Base-by-base conservation (phyloP, 2,797 vertebrate species). In the Malacoraja senta region DNA sequence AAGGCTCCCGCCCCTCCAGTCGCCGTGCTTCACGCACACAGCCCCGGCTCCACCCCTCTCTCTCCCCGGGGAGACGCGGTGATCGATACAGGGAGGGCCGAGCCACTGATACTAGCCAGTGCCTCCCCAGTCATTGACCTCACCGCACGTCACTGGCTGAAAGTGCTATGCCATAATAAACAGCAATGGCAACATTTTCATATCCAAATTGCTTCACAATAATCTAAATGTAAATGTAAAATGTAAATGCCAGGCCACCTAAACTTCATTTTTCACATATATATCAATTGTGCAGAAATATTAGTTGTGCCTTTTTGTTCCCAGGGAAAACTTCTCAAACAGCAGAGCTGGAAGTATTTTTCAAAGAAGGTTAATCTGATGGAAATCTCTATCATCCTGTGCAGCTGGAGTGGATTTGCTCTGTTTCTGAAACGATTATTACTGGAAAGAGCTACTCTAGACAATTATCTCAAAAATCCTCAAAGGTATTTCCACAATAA, bases 261-360 rank as follows among this genome's bases (percentile, higher is more conserved):
- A 26, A 29, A 29, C 7, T 12, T 77, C 8, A n/a, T 84, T 15
- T 1, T 61, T 84, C 63, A 58, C 4, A 61, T 86, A n/a, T 63
- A n/a, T 86, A n/a, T 86, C 58, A 32, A 61, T 63, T 17, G 29
- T 1, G 15, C 58, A 17, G 29, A 61, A 84, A 63, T 63, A 86
- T 63, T 61, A 32, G 13, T 61, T 86, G 19, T 19, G 12, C 4
- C 90, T 93, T 68, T 83, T 7, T 80, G 44, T 3, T 92, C 68
- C 7, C 81, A 96, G 96, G 94, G 90, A 58, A 58, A 13, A 58
- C 91, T 19, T 86, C 44, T 96, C 7, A 95, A 93, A 93, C 29
- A 15, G n/a, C 94, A 95, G 80, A 93, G 90, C 77, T 93, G 94
- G 94, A 93, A 65, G 12, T 96, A 95, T 94, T 95, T 95, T 77